A percentile compares a stretch with the other conserved stretches of the same genome.
Evolutionary conservation across 2,888 invertebrate genomes (phyloP).

Genomic region (Nymphalis polychloros): DNA sequence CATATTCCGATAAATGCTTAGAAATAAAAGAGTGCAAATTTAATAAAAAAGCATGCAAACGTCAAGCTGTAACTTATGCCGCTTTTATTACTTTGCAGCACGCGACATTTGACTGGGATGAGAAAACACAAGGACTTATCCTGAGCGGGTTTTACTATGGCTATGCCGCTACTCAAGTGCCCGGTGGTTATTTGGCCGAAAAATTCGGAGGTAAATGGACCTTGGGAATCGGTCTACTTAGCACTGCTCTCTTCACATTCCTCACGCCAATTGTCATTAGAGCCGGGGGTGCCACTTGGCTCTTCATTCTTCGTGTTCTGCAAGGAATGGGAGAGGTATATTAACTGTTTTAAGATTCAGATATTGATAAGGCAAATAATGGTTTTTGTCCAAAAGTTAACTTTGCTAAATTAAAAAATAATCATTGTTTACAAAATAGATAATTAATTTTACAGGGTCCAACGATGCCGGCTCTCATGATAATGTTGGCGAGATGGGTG

Average conservation of each 20-base stretch:
- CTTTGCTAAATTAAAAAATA: slow-evolving; percentile 78
- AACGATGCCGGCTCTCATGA: slow-evolving; percentile 87
- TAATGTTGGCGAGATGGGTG: slow-evolving; percentile 83
- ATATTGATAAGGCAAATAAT: background rate
- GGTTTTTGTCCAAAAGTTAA: background rate
- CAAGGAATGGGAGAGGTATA: slow-evolving; percentile 89
- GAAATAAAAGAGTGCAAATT: background rate
- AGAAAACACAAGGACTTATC: slow-evolving; percentile 87
- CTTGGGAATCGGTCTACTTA: slow-evolving; percentile 89
- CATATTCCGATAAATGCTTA: background rate
- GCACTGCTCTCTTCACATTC: slow-evolving; percentile 90
- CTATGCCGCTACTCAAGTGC: slow-evolving; percentile 91
- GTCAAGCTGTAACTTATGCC: background rate
- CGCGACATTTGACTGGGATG: slow-evolving; percentile 84
- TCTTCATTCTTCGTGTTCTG: slow-evolving; percentile 83
- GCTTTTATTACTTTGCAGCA: slow-evolving; percentile 51
- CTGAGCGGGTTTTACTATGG: slow-evolving; percentile 93
- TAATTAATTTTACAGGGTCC: slow-evolving; percentile 82
- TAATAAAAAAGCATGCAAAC: background rate
- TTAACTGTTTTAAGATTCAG: background rate
- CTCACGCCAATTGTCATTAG: slow-evolving; percentile 88
- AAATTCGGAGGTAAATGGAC: slow-evolving; percentile 93
- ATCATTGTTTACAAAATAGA: slow-evolving; percentile 61
- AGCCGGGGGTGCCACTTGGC: slow-evolving; percentile 73
- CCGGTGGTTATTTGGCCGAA: slow-evolving; percentile 91